Conservation (phyloP, 2,888 invertebrate genomes). For the Salpingus planirostris region DNA sequence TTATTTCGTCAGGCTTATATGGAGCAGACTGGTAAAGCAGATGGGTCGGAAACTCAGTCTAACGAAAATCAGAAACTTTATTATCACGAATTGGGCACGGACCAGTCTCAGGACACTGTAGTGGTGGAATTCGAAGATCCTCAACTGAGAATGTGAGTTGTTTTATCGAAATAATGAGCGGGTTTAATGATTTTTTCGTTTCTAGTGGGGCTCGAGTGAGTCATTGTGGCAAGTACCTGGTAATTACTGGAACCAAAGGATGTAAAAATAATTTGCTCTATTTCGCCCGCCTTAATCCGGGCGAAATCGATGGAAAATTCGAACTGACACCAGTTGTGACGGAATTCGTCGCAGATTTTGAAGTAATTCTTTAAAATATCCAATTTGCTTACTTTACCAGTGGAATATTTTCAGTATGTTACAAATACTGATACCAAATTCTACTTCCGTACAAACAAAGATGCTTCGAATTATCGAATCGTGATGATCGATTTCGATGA, state of each 20-base stretch:
- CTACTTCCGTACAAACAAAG: conserved; percentile 85
- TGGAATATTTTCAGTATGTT: conserved; percentile 67
- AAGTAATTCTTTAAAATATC: conserved; percentile 47
- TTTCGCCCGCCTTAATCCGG: conserved; percentile 67
- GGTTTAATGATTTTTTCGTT: no score
- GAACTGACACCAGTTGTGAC: conserved; percentile 72
- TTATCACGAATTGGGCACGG: conserved; percentile 82
- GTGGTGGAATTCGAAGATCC: conserved; percentile 89
- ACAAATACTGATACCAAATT: conserved; percentile 78
- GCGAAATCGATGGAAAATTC: conserved; percentile 54
- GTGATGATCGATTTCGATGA: conserved; percentile 72
- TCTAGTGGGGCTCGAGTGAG: conserved; percentile 73
- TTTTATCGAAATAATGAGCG: no score
- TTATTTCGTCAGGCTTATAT: conserved; percentile 82
- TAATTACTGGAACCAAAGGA: conserved; percentile 75
- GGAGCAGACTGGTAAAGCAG: conserved; percentile 66
- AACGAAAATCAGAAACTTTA: conserved; percentile 88
- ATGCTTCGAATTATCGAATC: conserved; percentile 86
- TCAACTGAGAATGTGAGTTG: conserved; percentile 75
- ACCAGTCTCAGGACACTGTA: conserved; percentile 77
- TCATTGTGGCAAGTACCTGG: conserved; percentile 84
- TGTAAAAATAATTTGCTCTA: conserved; percentile 88
- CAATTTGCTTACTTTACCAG: background rate
- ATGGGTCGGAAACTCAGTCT: conserved; percentile 84
- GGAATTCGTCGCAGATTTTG: conserved; percentile 88